phyloP scores from a whole-genome alignment of 2,888 invertebrate genomes.

The Myopa testacea region DNA sequence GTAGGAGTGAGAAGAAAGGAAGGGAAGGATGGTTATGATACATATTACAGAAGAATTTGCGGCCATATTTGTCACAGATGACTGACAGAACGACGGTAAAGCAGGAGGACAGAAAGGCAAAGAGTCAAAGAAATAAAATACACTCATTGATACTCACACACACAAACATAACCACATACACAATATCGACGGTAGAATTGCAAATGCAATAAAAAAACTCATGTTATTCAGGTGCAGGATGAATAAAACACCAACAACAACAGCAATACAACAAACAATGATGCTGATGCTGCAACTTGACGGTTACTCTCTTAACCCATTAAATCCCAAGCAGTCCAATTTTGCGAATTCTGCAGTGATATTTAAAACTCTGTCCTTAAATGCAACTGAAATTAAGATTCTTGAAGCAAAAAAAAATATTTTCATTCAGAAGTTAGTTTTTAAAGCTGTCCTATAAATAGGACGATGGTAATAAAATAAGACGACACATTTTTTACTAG shows the following conservation, averaged over 20 bases:
- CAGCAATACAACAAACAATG: slow-evolving; percentile 8
- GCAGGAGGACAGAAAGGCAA: not conserved
- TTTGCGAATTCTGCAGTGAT: no score
- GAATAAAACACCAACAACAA: not conserved
- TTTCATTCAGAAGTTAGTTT: no score
- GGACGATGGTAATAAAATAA: no score
- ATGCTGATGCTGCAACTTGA: slow-evolving; percentile 4
- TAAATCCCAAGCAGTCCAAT: no score
- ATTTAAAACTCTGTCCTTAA: no score
- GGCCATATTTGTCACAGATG: not conserved
- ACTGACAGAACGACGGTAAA: not conserved
- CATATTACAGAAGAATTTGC: not conserved
- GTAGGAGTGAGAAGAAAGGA: slow-evolving; percentile 25
- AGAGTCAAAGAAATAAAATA: not conserved
- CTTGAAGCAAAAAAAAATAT: no score
- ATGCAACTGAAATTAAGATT: no score
- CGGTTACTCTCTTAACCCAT: no score
- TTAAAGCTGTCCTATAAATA: no score
- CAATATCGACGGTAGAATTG: slow-evolving; percentile 10
- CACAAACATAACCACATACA: not conserved
- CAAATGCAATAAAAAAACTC: slow-evolving; percentile 15
- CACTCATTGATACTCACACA: not conserved
- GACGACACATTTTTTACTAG: no score
- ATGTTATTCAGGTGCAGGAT: not conserved
- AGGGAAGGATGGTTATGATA: not conserved